These are phyloP conservation scores for Eristalis tenax DNA, from an alignment of 2,888 invertebrate species.

Conservation along the genomic window DNA sequence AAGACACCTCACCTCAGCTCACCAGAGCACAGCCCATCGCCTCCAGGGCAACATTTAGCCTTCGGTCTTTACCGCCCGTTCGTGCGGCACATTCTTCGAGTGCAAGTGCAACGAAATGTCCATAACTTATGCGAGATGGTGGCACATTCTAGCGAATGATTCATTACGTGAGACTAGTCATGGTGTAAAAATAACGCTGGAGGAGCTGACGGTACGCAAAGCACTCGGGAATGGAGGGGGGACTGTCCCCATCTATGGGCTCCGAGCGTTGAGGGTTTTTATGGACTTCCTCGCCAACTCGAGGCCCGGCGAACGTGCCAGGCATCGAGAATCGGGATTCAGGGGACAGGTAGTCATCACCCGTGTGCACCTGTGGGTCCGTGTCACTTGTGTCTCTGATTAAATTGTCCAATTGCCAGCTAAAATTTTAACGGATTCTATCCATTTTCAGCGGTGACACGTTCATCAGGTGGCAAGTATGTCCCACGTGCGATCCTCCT, in stretches of 20 bases:
- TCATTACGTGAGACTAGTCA: conserved; percentile 56
- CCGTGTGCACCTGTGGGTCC: conserved; percentile 25
- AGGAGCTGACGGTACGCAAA: conserved; percentile 45
- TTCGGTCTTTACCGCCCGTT: background rate
- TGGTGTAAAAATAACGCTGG: conserved; percentile 23
- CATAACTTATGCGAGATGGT: conserved; percentile 59
- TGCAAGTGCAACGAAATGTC: conserved; percentile 58
- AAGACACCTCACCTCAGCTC: background rate
- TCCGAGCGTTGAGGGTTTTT: conserved; percentile 24
- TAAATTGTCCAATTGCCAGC: conserved; percentile 5
- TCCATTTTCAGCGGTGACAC: conserved; percentile 82
- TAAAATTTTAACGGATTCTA: conserved; percentile 29
- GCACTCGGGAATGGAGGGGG: conserved; percentile 1
- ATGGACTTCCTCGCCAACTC: conserved; percentile 66
- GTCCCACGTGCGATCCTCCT: conserved; percentile 89
- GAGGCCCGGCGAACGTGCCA: conserved; percentile 43
- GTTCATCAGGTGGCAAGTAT: conserved; percentile 87
- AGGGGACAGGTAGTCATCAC: conserved; percentile 47
- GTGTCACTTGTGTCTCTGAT: conserved; percentile 8
- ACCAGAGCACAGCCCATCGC: background rate
- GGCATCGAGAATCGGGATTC: conserved; percentile 45
- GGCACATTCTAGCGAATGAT: conserved; percentile 67
- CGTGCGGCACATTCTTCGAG: conserved; percentile 21
- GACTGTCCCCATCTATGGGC: conserved; percentile 39
- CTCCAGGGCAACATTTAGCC: background rate